Base-by-base conservation (phyloP, 2,888 invertebrate species). In the Sminthurinus aureus region DNA sequence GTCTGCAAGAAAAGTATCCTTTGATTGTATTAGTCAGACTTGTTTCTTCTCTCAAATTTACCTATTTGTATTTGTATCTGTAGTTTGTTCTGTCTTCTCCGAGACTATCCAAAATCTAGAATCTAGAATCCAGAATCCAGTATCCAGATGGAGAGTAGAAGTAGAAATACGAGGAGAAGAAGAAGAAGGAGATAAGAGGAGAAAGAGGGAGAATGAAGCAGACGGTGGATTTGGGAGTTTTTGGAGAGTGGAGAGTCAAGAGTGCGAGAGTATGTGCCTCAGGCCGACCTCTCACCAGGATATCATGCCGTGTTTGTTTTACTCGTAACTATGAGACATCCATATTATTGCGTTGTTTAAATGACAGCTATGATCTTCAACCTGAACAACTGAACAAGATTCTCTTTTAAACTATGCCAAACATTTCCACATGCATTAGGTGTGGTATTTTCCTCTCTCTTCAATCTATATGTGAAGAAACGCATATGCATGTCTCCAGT, bases 291-390 rank as follows among this genome's bases (percentile, higher is more conserved):
- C 87, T 87, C 85, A 84, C 85, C 85, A 84, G 85, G 85, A 79
- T 76, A 77, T 84, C 84, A 84, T 87, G 84, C 85, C 84, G 84
- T 86, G 87, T 87, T 87, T 87, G 87, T 86, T 85, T 87, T 86
- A 85, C 86, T 86, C 85, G 79, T 79, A 81, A 84, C 80, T 82
- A 84, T 82, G 79, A 85, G 86, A 85, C 85, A 85, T 84, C 73
- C 84, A 84, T 86, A 85, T 85, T 85, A 85, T 85, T 85, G 74
- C 83, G 81, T 82, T 85, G 82, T 83, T 82, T 81, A 84, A 84
- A 84, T 85, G 84, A 85, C 84, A 84, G 84, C 81, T 80, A 75
- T 71, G 80, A 81, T 79, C 76, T 78, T 85, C 78, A 73, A 74
- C 76, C 79, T 71, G 79, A 79, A 58, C 82, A 83, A 84, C 79